These are phyloP conservation scores for Diachrysia chrysitis DNA, from an alignment of 2,888 invertebrate species.

Conservation along the genomic window DNA sequence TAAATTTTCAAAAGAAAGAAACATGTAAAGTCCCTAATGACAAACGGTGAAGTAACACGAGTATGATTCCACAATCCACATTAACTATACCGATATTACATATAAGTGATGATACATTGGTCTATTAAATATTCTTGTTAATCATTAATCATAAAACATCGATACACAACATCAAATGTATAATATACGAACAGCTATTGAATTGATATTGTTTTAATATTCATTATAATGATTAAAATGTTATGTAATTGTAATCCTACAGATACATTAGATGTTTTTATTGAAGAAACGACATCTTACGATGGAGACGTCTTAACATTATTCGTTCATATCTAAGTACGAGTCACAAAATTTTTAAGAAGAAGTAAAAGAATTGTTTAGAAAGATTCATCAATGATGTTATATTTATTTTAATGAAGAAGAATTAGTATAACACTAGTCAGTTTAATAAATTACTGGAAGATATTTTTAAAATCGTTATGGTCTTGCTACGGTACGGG, in stretches of 20 bases:
- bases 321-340: neutral
- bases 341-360: constrained; percentile 6
- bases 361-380: constrained; percentile 1
- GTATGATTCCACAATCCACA: constrained; percentile 47
- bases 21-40: constrained; percentile 47
- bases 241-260: constrained; percentile 44
- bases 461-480: constrained; percentile 6
- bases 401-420: neutral
- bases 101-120: constrained; percentile 65
- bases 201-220: constrained; percentile 62
- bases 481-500: neutral
- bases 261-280: constrained; percentile 36
- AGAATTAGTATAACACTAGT: constrained; percentile 19
- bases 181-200: constrained; percentile 70
- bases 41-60: constrained; percentile 47
- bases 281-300: constrained; percentile 12
- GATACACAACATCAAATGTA: constrained; percentile 80
- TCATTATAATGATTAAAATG: constrained; percentile 50
- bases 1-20: constrained; percentile 50
- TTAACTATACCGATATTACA: constrained; percentile 46
- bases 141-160: constrained; percentile 76
- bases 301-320: neutral
- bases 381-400: constrained; percentile 8
- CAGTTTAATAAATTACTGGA: constrained; percentile 22
- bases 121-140: constrained; percentile 70